These are phyloP conservation scores for Turdus rufiventris DNA, from an alignment of 2,113 vertebrate genomes.

Conservation along the genomic window DNA sequence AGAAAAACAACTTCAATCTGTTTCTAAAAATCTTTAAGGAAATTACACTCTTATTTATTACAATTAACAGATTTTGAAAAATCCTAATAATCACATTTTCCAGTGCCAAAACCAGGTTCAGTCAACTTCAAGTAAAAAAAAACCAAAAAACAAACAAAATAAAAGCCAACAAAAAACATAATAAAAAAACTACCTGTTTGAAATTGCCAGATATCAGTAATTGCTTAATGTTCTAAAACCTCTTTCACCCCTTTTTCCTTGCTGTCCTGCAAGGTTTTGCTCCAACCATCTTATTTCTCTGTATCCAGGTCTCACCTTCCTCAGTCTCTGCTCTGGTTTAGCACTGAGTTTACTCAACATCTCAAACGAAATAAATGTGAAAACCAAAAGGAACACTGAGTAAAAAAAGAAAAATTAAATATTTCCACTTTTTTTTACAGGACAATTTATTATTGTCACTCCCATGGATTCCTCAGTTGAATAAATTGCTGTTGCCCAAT, in stretches of 20 bases:
- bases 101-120: background rate
- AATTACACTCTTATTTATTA: background rate
- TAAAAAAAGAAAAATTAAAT: rapidly evolving
- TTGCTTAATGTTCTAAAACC: background rate
- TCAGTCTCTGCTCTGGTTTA: background rate
- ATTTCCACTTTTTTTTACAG: background rate
- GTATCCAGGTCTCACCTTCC: background rate
- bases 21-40: background rate
- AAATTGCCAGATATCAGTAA: background rate
- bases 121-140: background rate
- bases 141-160: background rate
- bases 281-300: background rate
- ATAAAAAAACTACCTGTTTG: background rate
- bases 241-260: background rate
- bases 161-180: background rate
- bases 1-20: background rate
- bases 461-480: background rate
- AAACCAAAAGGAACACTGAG: background rate
- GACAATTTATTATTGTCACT: background rate
- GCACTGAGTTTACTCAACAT: background rate
- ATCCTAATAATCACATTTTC: rapidly evolving
- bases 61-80: background rate
- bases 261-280: background rate
- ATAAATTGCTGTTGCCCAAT: background rate
- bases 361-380: background rate